Evolutionary conservation across 2,113 vertebrate genomes (phyloP), one percentile per base, ranked within the genome.

Genomic region (Ammodytes marinus): DNA sequence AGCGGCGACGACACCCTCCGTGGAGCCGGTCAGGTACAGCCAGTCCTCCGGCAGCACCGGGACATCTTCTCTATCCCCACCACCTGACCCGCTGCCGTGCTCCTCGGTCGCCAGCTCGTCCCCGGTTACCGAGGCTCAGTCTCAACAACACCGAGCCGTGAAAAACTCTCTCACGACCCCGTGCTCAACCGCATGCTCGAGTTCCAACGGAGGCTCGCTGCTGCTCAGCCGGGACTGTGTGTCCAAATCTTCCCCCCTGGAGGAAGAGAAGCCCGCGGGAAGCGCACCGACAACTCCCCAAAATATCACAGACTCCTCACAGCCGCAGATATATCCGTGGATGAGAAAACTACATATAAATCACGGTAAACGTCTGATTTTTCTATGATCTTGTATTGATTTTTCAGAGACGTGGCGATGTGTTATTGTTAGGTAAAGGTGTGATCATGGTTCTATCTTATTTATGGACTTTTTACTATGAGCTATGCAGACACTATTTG

Each of bases 331-430:
- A 94, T 99, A 99, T 88, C 98, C 98, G 47, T 99, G 98, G 98
- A 99, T 99, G 98, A 95, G 97, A 92, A 99, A 99, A 95, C 97
- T 99, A 86, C 98, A 99, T 89, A 97, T 99, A 97, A 99, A 94
- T 96, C 98, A 99, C 92, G 98, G 98, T 99, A 99, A 97, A 94
- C 88, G 60, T 40, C 39, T 71, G 55, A 27, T 27, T 50, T 64
- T 77, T 17, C 2, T 63, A 65, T 40, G 3, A 71, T 75, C 49
- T 61, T 14, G 0, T 61, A 46, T 85, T 77, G 68, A 73, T 85
- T 84, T 80, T 69, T 27, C 27, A 49, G 15, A 45, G 13, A 70
- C 10, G 12, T 86, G 46, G 4, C 5, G 4, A 2, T 59, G 35
- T 63, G 46, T 71, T 67, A 6, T 37, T 71, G 35, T 69, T 70